These are phyloP conservation scores for Ichneumoninae sp. DNA, from an alignment of 2,888 invertebrate species.

Conservation along the genomic window DNA sequence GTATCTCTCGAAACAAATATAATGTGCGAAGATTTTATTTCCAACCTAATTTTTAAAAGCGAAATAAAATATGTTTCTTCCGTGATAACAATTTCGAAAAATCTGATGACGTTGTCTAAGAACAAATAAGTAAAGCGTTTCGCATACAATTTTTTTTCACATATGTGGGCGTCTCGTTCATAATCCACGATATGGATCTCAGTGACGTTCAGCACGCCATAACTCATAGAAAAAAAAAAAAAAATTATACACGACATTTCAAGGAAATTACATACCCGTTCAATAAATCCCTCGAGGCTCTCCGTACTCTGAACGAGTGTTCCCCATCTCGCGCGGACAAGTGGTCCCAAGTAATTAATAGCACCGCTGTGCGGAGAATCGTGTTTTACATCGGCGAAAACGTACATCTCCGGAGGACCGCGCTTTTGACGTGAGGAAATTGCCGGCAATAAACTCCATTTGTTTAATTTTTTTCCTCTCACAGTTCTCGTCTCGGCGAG, in stretches of 20 bases:
- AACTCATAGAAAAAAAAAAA: conserved; percentile 22
- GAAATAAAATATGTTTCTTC: neutral
- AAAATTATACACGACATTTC: conserved; percentile 47
- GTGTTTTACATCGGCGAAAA: conserved; percentile 53
- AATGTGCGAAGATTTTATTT: too few relatives aligned
- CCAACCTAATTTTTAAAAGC: neutral
- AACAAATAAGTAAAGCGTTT: neutral
- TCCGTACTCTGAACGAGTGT: conserved; percentile 5
- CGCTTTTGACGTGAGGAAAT: conserved; percentile 40
- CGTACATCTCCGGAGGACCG: conserved; percentile 21
- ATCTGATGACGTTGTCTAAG: neutral
- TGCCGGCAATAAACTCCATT: conserved; percentile 21
- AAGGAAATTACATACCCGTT: conserved; percentile 49
- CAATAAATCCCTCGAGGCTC: conserved; percentile 53
- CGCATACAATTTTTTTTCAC: neutral
- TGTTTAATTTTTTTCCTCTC: conserved; percentile 20
- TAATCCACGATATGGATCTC: conserved; percentile 12
- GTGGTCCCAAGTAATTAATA: conserved; percentile 53
- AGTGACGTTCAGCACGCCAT: conserved; percentile 5
- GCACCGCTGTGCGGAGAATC: conserved; percentile 50
- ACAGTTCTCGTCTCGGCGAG: neutral
- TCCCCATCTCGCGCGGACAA: conserved; percentile 25
- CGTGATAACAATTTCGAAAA: neutral
- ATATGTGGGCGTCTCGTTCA: neutral
- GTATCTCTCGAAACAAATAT: neutral